phyloP scores from a whole-genome alignment of 2,888 invertebrate species.

The Helobdella robusta region DNA sequence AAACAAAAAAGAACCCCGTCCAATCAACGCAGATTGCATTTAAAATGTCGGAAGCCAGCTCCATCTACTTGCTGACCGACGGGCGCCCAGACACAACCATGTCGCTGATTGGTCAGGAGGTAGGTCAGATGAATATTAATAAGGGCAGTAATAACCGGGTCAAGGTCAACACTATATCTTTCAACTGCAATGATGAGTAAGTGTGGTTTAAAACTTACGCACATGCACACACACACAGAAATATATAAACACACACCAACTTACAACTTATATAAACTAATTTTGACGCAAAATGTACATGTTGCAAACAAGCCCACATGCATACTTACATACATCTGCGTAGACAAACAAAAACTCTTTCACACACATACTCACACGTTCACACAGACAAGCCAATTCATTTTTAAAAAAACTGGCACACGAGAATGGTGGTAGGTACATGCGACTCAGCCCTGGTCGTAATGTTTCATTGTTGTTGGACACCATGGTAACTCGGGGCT shows the following conservation, averaged over 20 bases:
- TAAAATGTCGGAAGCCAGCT: constrained; percentile 44
- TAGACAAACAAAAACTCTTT: not conserved
- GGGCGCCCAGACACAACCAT: constrained; percentile 51
- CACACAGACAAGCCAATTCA: constrained; percentile 46
- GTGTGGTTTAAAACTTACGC: not conserved
- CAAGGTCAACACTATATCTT: constrained; percentile 48
- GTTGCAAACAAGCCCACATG: too few species aligned
- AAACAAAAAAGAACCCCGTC: too few species aligned
- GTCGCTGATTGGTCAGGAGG: constrained; percentile 44
- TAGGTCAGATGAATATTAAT: constrained; percentile 43
- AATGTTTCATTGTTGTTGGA: constrained; percentile 48
- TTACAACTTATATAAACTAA: too few species aligned
- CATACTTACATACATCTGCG: not conserved
- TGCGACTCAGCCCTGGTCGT: constrained; percentile 45
- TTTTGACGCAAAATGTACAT: too few species aligned
- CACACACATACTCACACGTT: not conserved
- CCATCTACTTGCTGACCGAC: constrained; percentile 49
- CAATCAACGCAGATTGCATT: constrained; percentile 46
- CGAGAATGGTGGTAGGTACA: constrained; percentile 49
- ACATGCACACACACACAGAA: not conserved
- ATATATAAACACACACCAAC: not conserved
- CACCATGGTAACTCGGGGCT: constrained; percentile 46
- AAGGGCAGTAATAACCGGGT: constrained; percentile 43
- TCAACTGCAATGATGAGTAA: constrained; percentile 49
- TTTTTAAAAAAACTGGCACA: constrained; percentile 45